phyloP scores from a whole-genome alignment of 2,797 vertebrate species.

The Rallus crepitans region DNA sequence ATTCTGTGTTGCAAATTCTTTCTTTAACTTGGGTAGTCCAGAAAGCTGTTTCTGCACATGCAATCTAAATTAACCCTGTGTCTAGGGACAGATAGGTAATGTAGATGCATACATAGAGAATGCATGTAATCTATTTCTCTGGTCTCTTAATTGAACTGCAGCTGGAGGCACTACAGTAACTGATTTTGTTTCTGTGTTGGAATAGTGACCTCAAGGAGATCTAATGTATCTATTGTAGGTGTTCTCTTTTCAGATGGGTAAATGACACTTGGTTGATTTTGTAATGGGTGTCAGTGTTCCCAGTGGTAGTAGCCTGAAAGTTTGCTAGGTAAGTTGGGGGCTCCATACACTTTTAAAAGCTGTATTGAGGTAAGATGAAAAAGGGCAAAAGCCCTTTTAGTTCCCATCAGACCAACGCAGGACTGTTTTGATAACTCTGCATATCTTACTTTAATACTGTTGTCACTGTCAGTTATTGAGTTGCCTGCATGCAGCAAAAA shows the following conservation, averaged over 20 bases:
- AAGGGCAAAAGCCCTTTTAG: not conserved
- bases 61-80: not conserved
- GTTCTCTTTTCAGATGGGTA: not conserved
- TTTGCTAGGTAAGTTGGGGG: not conserved
- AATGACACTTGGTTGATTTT: not conserved
- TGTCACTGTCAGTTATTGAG: not conserved
- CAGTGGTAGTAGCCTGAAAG: not conserved
- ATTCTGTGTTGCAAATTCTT: not conserved
- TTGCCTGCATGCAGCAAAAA: not conserved
- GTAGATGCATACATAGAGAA: not conserved
- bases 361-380: not conserved
- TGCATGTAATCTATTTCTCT: not conserved
- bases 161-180: not conserved
- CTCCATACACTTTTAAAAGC: not conserved
- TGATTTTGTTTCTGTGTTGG: not conserved
- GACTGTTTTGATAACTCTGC: not conserved
- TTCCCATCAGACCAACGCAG: not conserved
- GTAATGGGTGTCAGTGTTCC: not conserved
- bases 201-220: not conserved
- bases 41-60: not conserved
- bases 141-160: not conserved
- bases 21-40: not conserved
- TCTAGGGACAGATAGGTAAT: not conserved
- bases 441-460: not conserved
- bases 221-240: too few species aligned